These are phyloP conservation scores for Halcyon badia DNA, from an alignment of 2,797 vertebrate genomes.

Conservation along the genomic window DNA sequence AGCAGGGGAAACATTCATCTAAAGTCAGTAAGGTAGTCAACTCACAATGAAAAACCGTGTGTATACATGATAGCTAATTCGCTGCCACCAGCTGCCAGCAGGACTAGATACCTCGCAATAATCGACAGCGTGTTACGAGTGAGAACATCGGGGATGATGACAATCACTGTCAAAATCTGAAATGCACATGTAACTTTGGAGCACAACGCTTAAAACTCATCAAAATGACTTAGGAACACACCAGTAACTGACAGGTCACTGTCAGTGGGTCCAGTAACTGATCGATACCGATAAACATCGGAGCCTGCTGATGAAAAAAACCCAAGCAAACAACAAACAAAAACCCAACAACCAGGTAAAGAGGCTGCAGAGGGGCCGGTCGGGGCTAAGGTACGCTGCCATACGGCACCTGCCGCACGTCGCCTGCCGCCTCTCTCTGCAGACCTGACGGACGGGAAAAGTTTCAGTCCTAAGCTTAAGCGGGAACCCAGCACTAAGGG, in stretches of 20 bases:
- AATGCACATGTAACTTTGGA: not conserved
- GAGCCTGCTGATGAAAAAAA: not conserved
- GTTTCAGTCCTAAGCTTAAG: not conserved
- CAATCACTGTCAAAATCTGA: not conserved
- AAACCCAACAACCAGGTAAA: not conserved
- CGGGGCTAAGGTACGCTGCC: not conserved
- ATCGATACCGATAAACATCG: not conserved
- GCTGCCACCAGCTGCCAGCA: not conserved
- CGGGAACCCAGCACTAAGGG: rapidly evolving
- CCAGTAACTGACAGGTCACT: not conserved
- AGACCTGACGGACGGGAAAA: not conserved
- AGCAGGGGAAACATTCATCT: not conserved
- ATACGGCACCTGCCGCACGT: not conserved
- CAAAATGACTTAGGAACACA: not conserved
- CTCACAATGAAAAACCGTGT: not conserved
- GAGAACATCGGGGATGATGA: not conserved
- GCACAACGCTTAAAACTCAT: not conserved
- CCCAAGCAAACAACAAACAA: not conserved
- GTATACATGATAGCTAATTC: not conserved
- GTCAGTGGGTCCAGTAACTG: not conserved
- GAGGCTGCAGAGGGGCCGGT: not conserved
- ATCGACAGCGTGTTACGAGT: rapidly evolving
- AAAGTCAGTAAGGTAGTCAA: not conserved
- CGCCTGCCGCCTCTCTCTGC: not conserved
- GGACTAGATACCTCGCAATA: not conserved